Conservation (phyloP, 2,888 invertebrate species). For the Stratiomys singularior region DNA sequence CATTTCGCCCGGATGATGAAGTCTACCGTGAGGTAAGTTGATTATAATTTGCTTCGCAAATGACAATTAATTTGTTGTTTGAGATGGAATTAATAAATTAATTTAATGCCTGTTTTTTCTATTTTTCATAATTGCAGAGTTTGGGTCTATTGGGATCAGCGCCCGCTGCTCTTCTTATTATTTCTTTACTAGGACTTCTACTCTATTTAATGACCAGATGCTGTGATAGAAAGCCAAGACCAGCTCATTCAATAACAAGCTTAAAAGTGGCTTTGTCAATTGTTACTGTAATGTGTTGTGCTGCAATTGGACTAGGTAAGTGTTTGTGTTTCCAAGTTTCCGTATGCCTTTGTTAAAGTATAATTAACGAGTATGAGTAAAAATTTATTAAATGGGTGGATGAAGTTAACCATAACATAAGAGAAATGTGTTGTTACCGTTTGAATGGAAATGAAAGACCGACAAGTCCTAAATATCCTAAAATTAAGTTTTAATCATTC, state of each 20-base stretch:
- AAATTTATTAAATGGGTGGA: too few species aligned
- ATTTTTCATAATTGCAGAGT: constrained; percentile 71
- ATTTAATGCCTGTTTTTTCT: not conserved
- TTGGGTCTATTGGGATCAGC: constrained; percentile 92
- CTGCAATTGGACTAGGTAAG: constrained; percentile 83
- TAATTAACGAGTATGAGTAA: too few species aligned
- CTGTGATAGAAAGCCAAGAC: constrained; percentile 92
- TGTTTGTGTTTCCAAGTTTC: too few species aligned
- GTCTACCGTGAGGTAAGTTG: constrained; percentile 87
- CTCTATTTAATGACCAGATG: constrained; percentile 94
- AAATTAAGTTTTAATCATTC: too few species aligned
- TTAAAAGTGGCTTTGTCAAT: constrained; percentile 83
- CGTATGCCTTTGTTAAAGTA: too few species aligned
- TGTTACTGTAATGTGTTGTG: constrained; percentile 88
- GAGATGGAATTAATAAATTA: not conserved
- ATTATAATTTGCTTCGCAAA: not conserved
- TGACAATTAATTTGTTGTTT: not conserved
- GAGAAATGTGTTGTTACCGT: too few species aligned
- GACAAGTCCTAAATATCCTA: too few species aligned
- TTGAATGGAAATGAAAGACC: too few species aligned
- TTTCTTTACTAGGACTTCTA: constrained; percentile 87
- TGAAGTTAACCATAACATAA: too few species aligned
- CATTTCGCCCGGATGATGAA: constrained; percentile 89
- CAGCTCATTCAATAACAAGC: constrained; percentile 87
- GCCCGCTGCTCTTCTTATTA: constrained; percentile 92